Percentiles rank a stretch among this genome's conserved stretches.
phyloP scores from a whole-genome alignment of 2,113 vertebrate species.

The Ctenodactylus gundi region DNA sequence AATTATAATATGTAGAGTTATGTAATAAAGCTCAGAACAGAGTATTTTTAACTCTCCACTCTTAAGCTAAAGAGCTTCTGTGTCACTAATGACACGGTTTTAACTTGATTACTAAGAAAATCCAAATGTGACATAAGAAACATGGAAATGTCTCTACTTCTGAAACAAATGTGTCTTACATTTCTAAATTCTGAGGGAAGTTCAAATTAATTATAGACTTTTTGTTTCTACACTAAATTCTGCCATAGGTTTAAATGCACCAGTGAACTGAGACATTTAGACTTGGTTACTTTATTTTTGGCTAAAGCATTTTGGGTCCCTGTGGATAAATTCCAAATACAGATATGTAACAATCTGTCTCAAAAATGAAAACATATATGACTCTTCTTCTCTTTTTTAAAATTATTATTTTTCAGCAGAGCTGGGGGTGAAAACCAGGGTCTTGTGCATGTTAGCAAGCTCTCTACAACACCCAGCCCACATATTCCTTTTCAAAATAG shows the following conservation, averaged over 20 bases:
- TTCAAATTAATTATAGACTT: not conserved
- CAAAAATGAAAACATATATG: not conserved
- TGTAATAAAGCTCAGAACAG: not conserved
- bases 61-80: not conserved
- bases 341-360: not conserved
- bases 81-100: not conserved
- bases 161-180: not conserved
- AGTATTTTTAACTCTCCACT: not conserved
- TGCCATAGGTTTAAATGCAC: not conserved
- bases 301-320: not conserved
- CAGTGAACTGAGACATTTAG: not conserved
- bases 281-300: not conserved
- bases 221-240: slow-evolving; percentile 9
- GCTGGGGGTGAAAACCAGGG: not conserved
- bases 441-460: not conserved
- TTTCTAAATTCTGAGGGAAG: not conserved
- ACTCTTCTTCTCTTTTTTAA: not conserved
- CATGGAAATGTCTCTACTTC: not conserved
- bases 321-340: not conserved
- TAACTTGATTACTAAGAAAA: slow-evolving; percentile 3
- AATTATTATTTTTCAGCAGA: not conserved
- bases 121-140: not conserved
- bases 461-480: not conserved
- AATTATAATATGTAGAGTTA: not conserved
- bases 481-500: not conserved